These are phyloP conservation scores for Synergus japonicus DNA, from an alignment of 2,888 invertebrate species.

Conservation along the genomic window DNA sequence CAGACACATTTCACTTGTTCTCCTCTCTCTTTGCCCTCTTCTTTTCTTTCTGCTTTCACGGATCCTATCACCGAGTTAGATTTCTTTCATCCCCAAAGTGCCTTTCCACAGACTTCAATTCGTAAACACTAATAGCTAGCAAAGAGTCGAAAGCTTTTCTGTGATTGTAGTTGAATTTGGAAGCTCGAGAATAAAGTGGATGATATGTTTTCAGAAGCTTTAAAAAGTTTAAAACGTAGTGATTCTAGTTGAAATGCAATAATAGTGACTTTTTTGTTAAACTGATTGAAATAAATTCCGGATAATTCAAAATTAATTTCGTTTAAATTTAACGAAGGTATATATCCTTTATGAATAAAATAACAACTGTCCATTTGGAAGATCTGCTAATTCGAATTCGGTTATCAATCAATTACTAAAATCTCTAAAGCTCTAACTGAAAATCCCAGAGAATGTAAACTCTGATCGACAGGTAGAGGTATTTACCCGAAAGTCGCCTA, in stretches of 20 bases:
- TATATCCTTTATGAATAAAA: not conserved
- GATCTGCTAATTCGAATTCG: not conserved
- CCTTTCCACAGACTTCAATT: constrained; percentile 29
- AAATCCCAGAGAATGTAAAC: not conserved
- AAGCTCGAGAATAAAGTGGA: constrained; percentile 1
- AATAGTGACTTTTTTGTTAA: too few relatives aligned
- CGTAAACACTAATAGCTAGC: constrained; percentile 36
- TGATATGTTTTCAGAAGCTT: not conserved
- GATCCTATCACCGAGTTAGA: constrained; percentile 35
- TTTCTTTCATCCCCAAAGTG: constrained; percentile 30
- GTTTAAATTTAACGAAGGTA: too few relatives aligned
- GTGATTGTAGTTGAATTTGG: constrained; percentile 22
- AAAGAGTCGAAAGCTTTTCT: constrained; percentile 32
- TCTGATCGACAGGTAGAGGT: not conserved
- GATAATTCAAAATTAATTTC: not conserved
- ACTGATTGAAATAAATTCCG: not conserved
- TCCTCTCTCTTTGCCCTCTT: constrained; percentile 25
- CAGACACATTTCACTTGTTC: constrained; percentile 37
- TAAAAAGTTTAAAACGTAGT: not conserved
- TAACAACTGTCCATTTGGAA: not conserved
- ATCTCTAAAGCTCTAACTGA: not conserved
- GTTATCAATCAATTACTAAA: not conserved
- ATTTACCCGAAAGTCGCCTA: not conserved
- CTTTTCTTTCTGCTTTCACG: constrained; percentile 12
- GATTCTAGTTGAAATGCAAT: too few relatives aligned